Conservation (phyloP, 1,140 invertebrate species). For the Ladona fulva region DNA sequence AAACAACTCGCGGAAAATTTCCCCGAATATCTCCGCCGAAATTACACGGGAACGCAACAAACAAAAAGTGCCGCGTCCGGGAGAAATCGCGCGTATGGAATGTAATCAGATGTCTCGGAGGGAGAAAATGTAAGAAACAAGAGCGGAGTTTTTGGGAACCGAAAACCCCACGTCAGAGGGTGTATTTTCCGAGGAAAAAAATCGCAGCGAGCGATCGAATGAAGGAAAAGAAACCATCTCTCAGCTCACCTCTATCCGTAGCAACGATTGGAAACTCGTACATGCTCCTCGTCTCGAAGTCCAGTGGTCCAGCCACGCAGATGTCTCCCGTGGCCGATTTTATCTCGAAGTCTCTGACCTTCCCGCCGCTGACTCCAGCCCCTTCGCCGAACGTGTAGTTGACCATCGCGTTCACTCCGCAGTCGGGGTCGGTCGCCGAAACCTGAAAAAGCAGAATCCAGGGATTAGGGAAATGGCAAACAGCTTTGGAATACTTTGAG, state of each 20-base stretch:
- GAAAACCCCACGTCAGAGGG: no score
- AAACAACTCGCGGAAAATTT: no score
- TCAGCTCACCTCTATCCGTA: slow-evolving; percentile 76
- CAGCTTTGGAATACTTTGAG: no score
- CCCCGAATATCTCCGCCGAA: no score
- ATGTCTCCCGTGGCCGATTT: slow-evolving; percentile 78
- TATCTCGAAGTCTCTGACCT: slow-evolving; percentile 64
- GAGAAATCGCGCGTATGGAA: no score
- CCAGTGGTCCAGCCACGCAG: slow-evolving; percentile 71
- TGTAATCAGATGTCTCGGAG: no score
- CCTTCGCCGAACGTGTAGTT: slow-evolving; percentile 81
- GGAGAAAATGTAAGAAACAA: no score
- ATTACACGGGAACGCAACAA: no score
- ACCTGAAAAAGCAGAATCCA: slow-evolving; percentile 52
- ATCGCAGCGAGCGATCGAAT: no score
- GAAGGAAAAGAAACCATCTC: slow-evolving; percentile 14
- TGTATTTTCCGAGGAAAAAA: no score
- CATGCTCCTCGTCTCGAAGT: slow-evolving; percentile 73
- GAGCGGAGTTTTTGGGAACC: no score
- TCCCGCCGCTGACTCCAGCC: slow-evolving; percentile 35
- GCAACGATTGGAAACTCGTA: slow-evolving; percentile 92
- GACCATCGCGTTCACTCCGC: slow-evolving; percentile 87
- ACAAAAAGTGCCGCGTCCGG: no score
- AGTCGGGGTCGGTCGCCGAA: slow-evolving; percentile 86
- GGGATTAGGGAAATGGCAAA: not conserved